Evolutionary conservation across 1,140 invertebrate species (phyloP), one percentile per base, ranked within the genome.

Genomic region (Drosophila parabipectinata): DNA sequence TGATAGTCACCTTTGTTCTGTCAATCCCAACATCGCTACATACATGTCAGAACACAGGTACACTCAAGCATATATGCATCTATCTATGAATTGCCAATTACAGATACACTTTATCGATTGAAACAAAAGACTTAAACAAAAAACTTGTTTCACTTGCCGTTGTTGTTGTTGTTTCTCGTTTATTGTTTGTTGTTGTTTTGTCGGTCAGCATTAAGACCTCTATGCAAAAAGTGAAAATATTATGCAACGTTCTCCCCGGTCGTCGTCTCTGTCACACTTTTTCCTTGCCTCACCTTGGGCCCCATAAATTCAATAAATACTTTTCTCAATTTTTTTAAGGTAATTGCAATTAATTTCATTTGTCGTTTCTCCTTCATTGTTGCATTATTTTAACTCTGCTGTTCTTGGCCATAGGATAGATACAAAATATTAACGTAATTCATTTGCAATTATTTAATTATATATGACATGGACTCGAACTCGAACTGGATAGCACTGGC

Each of bases 91-190:
- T 66, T 59, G 50, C 58, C 51, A 75, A 50, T 72, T 66, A 39
- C 30, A 54, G 55, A 57, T 15, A 54, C 50, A 57, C 55, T 67
- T 75, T 66, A 60, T 76, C 72, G 72, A 76, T 71, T 77, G 54
- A 77, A 77, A 77, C 73, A 77, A 77, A 77, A 77, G 64, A 77
- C 73, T 77, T 71, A 32, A 58, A 30, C 52, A 77, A 77, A 76
- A 77, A 77, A 77, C 74, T 76, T 62, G 72, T 69, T 76, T 63
- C 47, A 51, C 51, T 18, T 44, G 41, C 41, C 41, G 14, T 14
- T 8, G 41, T 14, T 24, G 41, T 14, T 24, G 41, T 18, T 37
- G 28, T 28, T n/a, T 69, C 4, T 18, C 21, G 21, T 12, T 34
- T 72, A 6, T 28, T 21, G 21, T 26, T 67, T 60, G 8, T 45